Base-by-base conservation (phyloP, 1,140 invertebrate genomes). In the Hormaphis cornu region DNA sequence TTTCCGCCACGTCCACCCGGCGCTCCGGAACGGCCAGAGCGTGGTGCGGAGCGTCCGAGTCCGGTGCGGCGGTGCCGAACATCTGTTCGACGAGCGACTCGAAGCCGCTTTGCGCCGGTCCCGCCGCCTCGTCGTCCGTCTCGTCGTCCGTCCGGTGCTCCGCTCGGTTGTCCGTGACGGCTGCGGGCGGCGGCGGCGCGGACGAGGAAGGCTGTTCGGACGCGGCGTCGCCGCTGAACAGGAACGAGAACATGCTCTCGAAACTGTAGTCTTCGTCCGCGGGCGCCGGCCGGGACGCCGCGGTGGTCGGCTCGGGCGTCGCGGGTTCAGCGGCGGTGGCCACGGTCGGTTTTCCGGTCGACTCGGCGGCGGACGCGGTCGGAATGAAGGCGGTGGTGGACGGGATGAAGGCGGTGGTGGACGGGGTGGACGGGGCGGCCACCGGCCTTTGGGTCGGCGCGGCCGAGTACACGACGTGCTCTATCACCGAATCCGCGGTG, bases 171-270 rank as follows among this genome's bases (percentile, higher is more conserved):
- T 70, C 69, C 5, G 37, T 28, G 20, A 18, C 40, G 10, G 28
- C 6, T 2, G 33, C 20, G 1, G n/a, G 1, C n/a, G 18, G 12
- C 3, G 35, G 10, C 16, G 53, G 9, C 0, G 20, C 30, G 22
- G 48, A 26, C 14, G 59, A 37, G 40, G 33, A 37, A 7, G 66
- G 26, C n/a, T 26, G 48, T 33, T 42, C 42, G 0, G 44, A 10
- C 3, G 20, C 28, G n/a, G 20, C 16, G 20, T 71, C 70, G 8
- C 33, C 26, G 14, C 14, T 44, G 16, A 69, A 69, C 24, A 69
- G 30, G 35, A 70, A 70, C 14, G 71, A 70, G 33, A 70, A 44
- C 35, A 72, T 58, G 20, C 63, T 71, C 28, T 66, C 70, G 16
- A 71, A 66, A 44, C 56, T 63, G 16, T 63, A 71, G 24, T 54